These are phyloP conservation scores for Atherinosoma microstoma DNA, from an alignment of 2,797 vertebrate genomes.

Conservation along the genomic window DNA sequence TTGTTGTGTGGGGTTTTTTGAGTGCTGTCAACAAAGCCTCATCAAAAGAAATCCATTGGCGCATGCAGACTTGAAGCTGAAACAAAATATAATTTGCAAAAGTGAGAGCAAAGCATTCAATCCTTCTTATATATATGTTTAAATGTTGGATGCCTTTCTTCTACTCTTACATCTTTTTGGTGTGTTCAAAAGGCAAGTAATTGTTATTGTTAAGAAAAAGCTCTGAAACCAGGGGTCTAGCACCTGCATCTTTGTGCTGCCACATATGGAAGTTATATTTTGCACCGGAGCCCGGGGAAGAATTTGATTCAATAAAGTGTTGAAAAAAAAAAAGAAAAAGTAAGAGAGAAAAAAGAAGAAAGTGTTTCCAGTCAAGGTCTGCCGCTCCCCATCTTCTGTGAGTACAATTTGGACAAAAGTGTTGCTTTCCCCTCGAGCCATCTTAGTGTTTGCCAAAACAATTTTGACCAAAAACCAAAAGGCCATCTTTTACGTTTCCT, in stretches of 20 bases:
- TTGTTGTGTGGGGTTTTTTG: constrained; percentile 28
- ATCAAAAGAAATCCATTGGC: constrained; percentile 30
- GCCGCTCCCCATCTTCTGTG: constrained; percentile 30
- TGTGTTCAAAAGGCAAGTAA: constrained; percentile 26
- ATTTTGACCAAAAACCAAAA: constrained; percentile 42
- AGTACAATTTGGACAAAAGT: constrained; percentile 27
- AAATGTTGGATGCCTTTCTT: constrained; percentile 12
- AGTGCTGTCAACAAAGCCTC: constrained; percentile 33
- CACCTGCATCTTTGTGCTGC: constrained; percentile 18
- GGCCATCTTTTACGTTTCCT: constrained; percentile 33
- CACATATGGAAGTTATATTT: constrained; percentile 26
- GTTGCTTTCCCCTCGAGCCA: constrained; percentile 37
- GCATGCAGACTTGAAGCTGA: constrained; percentile 10
- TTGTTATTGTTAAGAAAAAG: constrained; percentile 1
- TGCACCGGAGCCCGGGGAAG: constrained; percentile 15
- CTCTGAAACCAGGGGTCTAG: neutral
- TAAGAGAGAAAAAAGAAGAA: constrained; percentile 7
- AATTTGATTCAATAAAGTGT: constrained; percentile 31
- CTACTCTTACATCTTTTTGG: constrained; percentile 6
- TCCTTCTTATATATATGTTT: neutral
- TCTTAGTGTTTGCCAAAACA: constrained; percentile 52
- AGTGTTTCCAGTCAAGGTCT: constrained; percentile 42
- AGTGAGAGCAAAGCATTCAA: neutral
- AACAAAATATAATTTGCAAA: constrained; percentile 11
- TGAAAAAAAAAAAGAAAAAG: neutral